phyloP scores from a whole-genome alignment of 1,140 invertebrate species.

The Drosophila kohkoa region DNA sequence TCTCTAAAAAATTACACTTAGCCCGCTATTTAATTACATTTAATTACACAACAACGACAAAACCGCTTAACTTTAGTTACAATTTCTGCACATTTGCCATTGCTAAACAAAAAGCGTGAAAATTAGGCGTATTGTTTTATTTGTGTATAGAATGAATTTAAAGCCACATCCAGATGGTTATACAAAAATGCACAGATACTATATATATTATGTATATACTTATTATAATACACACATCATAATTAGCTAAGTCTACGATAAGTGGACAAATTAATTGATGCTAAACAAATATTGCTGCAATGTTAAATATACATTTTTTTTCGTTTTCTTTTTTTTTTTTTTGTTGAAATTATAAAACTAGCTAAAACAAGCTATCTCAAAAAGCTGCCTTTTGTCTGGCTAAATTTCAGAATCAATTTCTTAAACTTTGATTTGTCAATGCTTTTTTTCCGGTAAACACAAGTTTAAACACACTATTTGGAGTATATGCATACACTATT shows the following conservation, averaged over 20 bases:
- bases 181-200: constrained; percentile 66
- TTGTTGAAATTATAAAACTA: constrained; percentile 27
- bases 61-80: constrained; percentile 51
- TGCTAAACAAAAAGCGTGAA: constrained; percentile 15
- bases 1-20: constrained; percentile 83
- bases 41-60: constrained; percentile 61
- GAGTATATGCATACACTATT: constrained; percentile 1
- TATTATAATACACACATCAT: constrained; percentile 29
- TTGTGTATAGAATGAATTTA: constrained; percentile 53
- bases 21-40: constrained; percentile 62
- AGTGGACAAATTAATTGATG: constrained; percentile 14
- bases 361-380: constrained; percentile 20
- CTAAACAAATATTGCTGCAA: constrained; percentile 33
- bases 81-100: constrained; percentile 15
- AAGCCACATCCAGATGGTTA: constrained; percentile 78
- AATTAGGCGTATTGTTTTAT: background rate
- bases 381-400: background rate
- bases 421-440: constrained; percentile 73
- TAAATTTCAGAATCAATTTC: constrained; percentile 10
- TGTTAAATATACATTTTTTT: constrained; percentile 1
- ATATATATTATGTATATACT: background rate
- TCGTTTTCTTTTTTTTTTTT: background rate
- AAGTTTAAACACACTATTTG: constrained; percentile 10
- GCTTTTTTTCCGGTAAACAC: constrained; percentile 44
- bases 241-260: constrained; percentile 37